Evolutionary conservation across 2,888 invertebrate species (phyloP), one percentile per base, ranked within the genome.

Genomic region (Deilephila porcellus): DNA sequence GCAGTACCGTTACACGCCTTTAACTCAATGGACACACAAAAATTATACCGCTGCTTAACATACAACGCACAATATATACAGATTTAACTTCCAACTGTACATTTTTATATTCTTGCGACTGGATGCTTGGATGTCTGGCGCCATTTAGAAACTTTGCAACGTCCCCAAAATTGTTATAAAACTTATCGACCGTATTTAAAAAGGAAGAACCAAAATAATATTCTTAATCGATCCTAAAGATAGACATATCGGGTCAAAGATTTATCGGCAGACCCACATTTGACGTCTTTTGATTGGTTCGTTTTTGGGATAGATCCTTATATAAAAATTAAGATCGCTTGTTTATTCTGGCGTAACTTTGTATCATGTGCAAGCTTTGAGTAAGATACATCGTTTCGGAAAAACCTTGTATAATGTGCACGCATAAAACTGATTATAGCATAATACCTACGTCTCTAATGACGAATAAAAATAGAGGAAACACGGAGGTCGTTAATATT

Each of bases 1-100:
- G 37, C 64, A 1, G 64, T 64, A 67, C 73, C 73, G 73, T 73
- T 70, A 73, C 29, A 45, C 70, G 64, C 56, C 11, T 67, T 34
- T 53, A 60, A 62, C 53, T 72, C 72, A 74, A 74, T 72, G 72
- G 70, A 37, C 67, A 70, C n/a, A 73, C 25, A 67, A 73, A 73
- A 73, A 73, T 59, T 73, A 67, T 67, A 64, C 64, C 64, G 34
- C 64, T 67, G 45, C 25, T 67, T 67, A 52, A 67, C 56, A 56
- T 56, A 56, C 56, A 56, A 67, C 52, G 37, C 67, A 52, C 25
- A 67, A 67, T 45, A 25, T 25, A 25, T 25, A 52, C 17, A 52
- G 67, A 67, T 67, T 52, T 67, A 11, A 67, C 19, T 14, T 67
- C 11, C 45, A 64, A 45, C 64, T 64, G 45, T 67, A 52, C 52